A percentile compares a stretch with the other conserved stretches of the same genome.
These are phyloP conservation scores for Cotesia congregata DNA, from an alignment of 2,888 invertebrate species.

Conservation along the genomic window DNA sequence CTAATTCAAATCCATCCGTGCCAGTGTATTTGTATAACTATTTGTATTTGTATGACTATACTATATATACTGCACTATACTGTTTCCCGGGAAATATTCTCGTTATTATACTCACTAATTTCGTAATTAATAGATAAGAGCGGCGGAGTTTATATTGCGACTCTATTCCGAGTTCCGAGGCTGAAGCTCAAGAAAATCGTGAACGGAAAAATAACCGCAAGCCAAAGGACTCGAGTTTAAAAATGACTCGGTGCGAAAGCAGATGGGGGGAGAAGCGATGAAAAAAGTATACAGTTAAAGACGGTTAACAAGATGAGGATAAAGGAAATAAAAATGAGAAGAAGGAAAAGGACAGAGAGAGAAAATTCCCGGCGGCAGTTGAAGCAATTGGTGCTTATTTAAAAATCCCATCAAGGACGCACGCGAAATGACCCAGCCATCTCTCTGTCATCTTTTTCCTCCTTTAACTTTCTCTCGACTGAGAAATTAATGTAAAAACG, in stretches of 20 bases:
- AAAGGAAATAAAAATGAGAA: constrained; percentile 29
- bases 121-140: no score
- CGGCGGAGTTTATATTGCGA: no score
- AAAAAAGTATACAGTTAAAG: constrained; percentile 32
- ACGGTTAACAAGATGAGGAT: constrained; percentile 35
- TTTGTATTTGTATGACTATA: no score
- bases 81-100: no score
- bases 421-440: constrained; percentile 45
- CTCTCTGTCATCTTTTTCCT: constrained; percentile 25
- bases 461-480: constrained; percentile 37
- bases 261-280: constrained; percentile 36
- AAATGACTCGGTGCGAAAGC: constrained; percentile 5
- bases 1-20: neutral
- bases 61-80: no score
- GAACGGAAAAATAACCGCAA: no score
- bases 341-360: constrained; percentile 41
- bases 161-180: no score
- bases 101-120: no score
- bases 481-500: constrained; percentile 2
- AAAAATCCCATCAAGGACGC: constrained; percentile 68
- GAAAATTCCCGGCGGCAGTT: constrained; percentile 58
- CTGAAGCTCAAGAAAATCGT: no score
- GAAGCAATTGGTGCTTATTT: constrained; percentile 69
- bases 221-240: neutral
- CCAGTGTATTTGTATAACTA: no score